phyloP scores from a whole-genome alignment of 2,888 invertebrate genomes.

The Thereva nobilitata region DNA sequence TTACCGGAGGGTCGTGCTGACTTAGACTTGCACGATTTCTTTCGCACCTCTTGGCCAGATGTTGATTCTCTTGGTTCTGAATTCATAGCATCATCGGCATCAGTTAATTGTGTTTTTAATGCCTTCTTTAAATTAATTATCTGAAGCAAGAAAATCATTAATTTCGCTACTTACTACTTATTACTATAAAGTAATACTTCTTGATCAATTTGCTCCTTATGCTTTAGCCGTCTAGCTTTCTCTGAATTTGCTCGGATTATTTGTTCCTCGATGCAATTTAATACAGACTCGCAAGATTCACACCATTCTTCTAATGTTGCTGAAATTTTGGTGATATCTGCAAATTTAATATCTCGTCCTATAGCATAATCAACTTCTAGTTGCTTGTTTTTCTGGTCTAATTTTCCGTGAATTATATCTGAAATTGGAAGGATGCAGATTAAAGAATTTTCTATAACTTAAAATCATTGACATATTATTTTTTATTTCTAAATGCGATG shows the following conservation, averaged over 20 bases:
- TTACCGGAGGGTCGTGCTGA: slow-evolving; percentile 50
- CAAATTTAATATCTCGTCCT: slow-evolving; percentile 87
- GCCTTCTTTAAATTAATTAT: slow-evolving; percentile 86
- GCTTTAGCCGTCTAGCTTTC: slow-evolving; percentile 77
- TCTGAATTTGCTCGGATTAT: slow-evolving; percentile 84
- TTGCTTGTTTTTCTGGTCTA: slow-evolving; percentile 92
- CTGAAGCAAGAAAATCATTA: slow-evolving; percentile 58
- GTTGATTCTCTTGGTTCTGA: slow-evolving; percentile 70
- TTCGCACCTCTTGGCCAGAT: slow-evolving; percentile 51
- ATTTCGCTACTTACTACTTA: slow-evolving; percentile 3
- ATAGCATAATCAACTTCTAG: slow-evolving; percentile 93
- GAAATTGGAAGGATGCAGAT: slow-evolving; percentile 46
- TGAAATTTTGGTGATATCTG: slow-evolving; percentile 80
- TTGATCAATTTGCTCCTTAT: slow-evolving; percentile 81
- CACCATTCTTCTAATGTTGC: slow-evolving; percentile 88
- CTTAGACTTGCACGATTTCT: slow-evolving; percentile 56
- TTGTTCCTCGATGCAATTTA: slow-evolving; percentile 87
- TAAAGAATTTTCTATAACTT: neutral
- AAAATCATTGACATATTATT: too few species aligned
- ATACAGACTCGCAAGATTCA: slow-evolving; percentile 83
- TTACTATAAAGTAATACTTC: slow-evolving; percentile 65
- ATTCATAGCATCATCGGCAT: slow-evolving; percentile 84
- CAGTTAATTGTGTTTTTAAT: slow-evolving; percentile 77
- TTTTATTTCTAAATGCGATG: too few species aligned
- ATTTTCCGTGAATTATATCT: slow-evolving; percentile 93